Conservation (phyloP, 1,140 invertebrate species). For the Drosophila jambulina region DNA sequence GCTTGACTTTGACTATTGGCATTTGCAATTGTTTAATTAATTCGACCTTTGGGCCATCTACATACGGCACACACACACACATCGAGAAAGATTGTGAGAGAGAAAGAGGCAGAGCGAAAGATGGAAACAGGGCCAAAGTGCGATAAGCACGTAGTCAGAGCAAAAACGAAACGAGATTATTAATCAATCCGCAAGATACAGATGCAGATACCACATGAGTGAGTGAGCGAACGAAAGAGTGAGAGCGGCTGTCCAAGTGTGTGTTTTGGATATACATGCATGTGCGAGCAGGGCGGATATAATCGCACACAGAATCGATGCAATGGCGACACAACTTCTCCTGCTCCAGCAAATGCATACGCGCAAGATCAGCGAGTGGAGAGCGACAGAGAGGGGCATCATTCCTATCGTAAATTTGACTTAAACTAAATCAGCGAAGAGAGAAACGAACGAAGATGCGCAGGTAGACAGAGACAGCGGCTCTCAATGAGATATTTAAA, state of each 20-base stretch:
- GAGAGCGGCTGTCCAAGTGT: neutral
- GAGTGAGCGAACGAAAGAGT: slow-evolving; percentile 1
- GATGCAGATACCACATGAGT: slow-evolving; percentile 70
- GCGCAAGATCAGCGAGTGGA: slow-evolving; percentile 58
- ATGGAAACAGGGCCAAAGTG: slow-evolving; percentile 74
- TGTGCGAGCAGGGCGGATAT: slow-evolving; percentile 38
- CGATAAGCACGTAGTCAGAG: slow-evolving; percentile 77
- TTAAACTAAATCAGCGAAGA: slow-evolving; percentile 70
- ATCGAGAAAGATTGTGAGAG: neutral
- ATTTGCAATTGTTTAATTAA: slow-evolving; percentile 76
- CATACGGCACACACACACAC: slow-evolving; percentile 19
- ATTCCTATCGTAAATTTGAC: slow-evolving; percentile 73
- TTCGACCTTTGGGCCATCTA: slow-evolving; percentile 65
- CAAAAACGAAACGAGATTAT: slow-evolving; percentile 78
- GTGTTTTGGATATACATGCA: slow-evolving; percentile 20
- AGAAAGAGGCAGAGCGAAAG: slow-evolving; percentile 57
- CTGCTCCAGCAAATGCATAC: slow-evolving; percentile 72
- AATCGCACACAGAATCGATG: slow-evolving; percentile 63
- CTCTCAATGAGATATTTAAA: slow-evolving; percentile 45
- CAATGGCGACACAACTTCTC: slow-evolving; percentile 77
- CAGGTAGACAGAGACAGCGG: slow-evolving; percentile 53
- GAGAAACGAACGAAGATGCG: slow-evolving; percentile 6
- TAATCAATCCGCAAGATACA: slow-evolving; percentile 81
- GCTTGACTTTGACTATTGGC: slow-evolving; percentile 34
- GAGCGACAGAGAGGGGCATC: slow-evolving; percentile 14